These are phyloP conservation scores for Brachionus sp. DNA, from an alignment of 1,140 invertebrate genomes.

Conservation along the genomic window DNA sequence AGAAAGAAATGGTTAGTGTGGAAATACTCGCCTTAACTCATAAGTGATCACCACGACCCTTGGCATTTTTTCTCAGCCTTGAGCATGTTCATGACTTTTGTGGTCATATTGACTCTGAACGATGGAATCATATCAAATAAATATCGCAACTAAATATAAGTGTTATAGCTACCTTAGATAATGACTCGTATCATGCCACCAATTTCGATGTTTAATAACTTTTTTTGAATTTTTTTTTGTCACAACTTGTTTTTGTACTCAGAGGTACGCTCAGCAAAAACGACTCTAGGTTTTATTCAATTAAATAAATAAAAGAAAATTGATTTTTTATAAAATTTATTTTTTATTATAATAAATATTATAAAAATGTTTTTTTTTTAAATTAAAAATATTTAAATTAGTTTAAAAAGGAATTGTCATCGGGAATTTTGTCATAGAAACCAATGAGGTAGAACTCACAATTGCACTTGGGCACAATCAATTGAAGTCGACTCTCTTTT, in stretches of 20 bases:
- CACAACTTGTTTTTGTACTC: background rate
- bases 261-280: background rate
- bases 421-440: too few relatives aligned
- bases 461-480: too few relatives aligned
- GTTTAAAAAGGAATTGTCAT: too few relatives aligned
- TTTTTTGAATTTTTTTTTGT: background rate
- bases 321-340: background rate
- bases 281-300: background rate
- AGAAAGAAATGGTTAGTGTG: background rate
- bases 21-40: background rate
- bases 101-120: slow-evolving; percentile 51
- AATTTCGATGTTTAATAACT: background rate
- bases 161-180: background rate
- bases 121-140: slow-evolving; percentile 12
- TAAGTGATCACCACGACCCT: slow-evolving; percentile 73
- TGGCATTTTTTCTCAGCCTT: slow-evolving; percentile 85
- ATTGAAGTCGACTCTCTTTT: too few relatives aligned
- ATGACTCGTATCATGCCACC: background rate
- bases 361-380: background rate
- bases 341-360: background rate
- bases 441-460: too few relatives aligned
- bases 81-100: slow-evolving; percentile 79
- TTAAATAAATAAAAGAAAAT: background rate
- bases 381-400: background rate
- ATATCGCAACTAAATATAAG: background rate